Evolutionary conservation across 2,113 vertebrate species (phyloP).

Genomic region (Solea senegalensis): DNA sequence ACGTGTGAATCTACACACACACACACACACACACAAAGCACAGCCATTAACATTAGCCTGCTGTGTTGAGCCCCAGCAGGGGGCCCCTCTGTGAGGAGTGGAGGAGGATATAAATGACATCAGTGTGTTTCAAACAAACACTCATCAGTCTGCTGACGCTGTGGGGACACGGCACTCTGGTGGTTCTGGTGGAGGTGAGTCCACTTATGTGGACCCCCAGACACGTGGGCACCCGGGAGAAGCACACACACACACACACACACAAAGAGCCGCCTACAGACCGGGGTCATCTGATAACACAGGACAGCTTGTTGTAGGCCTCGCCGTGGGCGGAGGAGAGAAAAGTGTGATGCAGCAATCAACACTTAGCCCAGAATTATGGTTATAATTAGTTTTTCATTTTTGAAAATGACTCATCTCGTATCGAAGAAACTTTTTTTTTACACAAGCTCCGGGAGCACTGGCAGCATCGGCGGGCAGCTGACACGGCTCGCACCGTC

Average conservation of each 20-base stretch:
- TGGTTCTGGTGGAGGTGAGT: slow-evolving; percentile 2
- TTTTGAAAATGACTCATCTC: slow-evolving; percentile 44
- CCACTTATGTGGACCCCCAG: slow-evolving; percentile 18
- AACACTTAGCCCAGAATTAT: slow-evolving; percentile 38
- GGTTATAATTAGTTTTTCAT: slow-evolving; percentile 44
- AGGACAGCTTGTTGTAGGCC: slow-evolving; percentile 49
- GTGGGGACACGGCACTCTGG: neutral
- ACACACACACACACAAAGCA: neutral
- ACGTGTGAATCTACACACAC: slow-evolving; percentile 3
- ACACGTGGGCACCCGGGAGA: slow-evolving; percentile 28
- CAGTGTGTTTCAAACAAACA: slow-evolving; percentile 24
- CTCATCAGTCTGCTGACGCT: slow-evolving; percentile 16
- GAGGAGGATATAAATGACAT: slow-evolving; percentile 17
- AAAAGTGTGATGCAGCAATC: slow-evolving; percentile 44
- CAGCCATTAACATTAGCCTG: slow-evolving; percentile 23
- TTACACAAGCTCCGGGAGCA: slow-evolving; percentile 4
- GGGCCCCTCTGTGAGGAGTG: neutral
- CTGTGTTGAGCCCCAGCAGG: slow-evolving; percentile 36
- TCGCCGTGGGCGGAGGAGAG: slow-evolving; percentile 26
- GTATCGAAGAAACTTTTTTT: slow-evolving; percentile 3
- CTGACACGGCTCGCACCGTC: slow-evolving; percentile 17
- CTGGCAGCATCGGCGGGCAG: neutral
- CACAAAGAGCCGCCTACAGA: slow-evolving; percentile 22
- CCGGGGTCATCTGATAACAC: slow-evolving; percentile 30
- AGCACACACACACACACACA: slow-evolving; percentile 13